Percentiles rank a stretch among this genome's conserved stretches.
These are phyloP conservation scores for Eonycteris spelaea DNA, from an alignment of 2,113 vertebrate genomes.

Conservation along the genomic window DNA sequence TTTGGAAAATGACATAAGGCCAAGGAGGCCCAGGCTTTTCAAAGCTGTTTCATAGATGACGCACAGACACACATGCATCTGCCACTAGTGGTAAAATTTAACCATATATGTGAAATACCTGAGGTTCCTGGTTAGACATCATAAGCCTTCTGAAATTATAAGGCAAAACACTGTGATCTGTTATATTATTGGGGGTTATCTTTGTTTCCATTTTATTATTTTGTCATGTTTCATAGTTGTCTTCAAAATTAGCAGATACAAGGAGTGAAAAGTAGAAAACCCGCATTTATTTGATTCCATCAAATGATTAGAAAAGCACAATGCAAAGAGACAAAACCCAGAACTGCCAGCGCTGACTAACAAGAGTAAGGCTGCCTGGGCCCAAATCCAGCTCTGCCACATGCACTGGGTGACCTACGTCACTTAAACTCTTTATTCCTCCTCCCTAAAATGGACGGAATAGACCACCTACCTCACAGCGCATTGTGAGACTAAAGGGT, in stretches of 20 bases:
- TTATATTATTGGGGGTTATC: neutral
- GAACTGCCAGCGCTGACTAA: neutral
- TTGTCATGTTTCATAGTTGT: neutral
- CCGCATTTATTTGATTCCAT: neutral
- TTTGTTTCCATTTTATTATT: neutral
- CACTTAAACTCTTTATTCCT: neutral
- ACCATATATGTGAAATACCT: neutral
- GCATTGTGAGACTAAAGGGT: neutral
- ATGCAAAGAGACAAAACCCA: neutral
- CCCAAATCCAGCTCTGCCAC: neutral
- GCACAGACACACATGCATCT: neutral
- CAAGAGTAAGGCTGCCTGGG: neutral
- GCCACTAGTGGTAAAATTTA: neutral
- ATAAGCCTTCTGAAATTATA: neutral
- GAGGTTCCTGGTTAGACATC: neutral
- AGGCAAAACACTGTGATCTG: neutral
- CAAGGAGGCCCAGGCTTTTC: neutral
- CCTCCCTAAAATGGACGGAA: neutral
- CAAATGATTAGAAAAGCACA: neutral
- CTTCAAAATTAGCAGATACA: neutral
- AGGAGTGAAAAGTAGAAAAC: neutral
- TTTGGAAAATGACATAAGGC: neutral
- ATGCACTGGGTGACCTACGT: neutral
- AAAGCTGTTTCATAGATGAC: neutral
- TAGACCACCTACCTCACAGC: neutral